phyloP scores from a whole-genome alignment of 2,113 vertebrate species.

The Onychostruthus taczanowskii region DNA sequence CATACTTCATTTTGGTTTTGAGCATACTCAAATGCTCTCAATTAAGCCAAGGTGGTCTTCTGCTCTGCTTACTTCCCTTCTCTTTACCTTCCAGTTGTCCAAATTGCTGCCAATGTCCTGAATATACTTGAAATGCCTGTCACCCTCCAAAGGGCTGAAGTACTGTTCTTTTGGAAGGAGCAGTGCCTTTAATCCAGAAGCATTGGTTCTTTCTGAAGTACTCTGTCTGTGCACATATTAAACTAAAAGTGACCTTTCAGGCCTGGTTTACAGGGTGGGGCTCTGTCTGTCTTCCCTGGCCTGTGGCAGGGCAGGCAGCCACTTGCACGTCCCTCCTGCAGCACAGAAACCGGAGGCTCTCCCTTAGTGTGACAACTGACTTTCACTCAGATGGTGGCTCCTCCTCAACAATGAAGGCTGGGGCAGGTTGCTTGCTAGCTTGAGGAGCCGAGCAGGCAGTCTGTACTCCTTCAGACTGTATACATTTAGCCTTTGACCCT shows the following conservation, averaged over 20 bases:
- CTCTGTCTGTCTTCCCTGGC: neutral
- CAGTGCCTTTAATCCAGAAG: neutral
- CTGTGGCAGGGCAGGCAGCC: conserved; percentile 8
- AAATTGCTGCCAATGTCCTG: neutral
- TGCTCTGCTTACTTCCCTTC: neutral
- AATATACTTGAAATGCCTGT: neutral
- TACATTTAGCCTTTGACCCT: conserved; percentile 53
- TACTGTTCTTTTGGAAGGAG: neutral
- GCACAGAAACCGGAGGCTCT: neutral
- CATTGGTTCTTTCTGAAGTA: neutral
- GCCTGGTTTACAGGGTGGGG: neutral
- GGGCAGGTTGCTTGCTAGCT: neutral
- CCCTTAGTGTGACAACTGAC: conserved; percentile 38
- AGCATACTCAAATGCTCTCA: neutral
- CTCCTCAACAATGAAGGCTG: conserved; percentile 34
- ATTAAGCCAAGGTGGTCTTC: neutral
- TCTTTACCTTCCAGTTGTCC: neutral
- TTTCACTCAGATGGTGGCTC: conserved; percentile 53
- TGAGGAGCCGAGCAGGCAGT: neutral
- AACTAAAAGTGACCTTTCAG: neutral
- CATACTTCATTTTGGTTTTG: neutral
- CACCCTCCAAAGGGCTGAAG: rapidly evolving
- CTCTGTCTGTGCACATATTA: neutral
- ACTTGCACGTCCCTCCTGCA: neutral
- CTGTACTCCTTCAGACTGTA: neutral